Base-by-base conservation (phyloP, 2,888 invertebrate genomes). In the Argyresthia albistria region DNA sequence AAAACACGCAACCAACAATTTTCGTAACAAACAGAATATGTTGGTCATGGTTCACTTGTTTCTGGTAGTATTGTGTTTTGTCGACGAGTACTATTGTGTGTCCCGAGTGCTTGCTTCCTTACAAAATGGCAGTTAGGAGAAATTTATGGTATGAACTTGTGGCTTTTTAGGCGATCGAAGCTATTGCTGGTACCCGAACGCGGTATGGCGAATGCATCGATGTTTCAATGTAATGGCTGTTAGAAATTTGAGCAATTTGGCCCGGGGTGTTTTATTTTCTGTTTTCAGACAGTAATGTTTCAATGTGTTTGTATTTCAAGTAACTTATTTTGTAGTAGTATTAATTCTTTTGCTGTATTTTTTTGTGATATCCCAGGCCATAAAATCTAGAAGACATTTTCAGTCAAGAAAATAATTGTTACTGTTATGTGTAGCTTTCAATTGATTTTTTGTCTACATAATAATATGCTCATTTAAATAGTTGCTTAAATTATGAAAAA, bases 91-190 rank as follows among this genome's bases (percentile, higher is more conserved):
- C 82, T 80, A 80, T 77, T 80, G 80, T 83, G 76, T 80, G 81
- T 78, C 82, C 76, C 75, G 83, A 82, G 79, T 77, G 82, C 84
- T 16, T 78, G 79, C 79, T 83, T 83, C 80, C 80, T 84, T 79
- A 75, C 79, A 70, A 70, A 79, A 73, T 72, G 76, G 83, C 80
- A 83, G 83, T 86, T 86, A 80, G 74, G 80, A 76, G 79, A 83
- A 25, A 86, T 84, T 86, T 86, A 87, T 84, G 77, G 80, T 73
- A 70, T 74, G 76, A 83, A 86, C 80, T 86, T 82, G 80, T 74
- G 74, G 76, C 71, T 82, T 81, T 83, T 84, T 78, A 76, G 78
- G 74, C 80, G 74, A 80, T 80, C 76, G 73, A 72, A 71, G 70
- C 76, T 69, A 75, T 77, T 78, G 75, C 68, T 74, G 71, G 71